Evolutionary conservation across 2,888 invertebrate genomes (phyloP).

Genomic region (Galerucella pusilla): DNA sequence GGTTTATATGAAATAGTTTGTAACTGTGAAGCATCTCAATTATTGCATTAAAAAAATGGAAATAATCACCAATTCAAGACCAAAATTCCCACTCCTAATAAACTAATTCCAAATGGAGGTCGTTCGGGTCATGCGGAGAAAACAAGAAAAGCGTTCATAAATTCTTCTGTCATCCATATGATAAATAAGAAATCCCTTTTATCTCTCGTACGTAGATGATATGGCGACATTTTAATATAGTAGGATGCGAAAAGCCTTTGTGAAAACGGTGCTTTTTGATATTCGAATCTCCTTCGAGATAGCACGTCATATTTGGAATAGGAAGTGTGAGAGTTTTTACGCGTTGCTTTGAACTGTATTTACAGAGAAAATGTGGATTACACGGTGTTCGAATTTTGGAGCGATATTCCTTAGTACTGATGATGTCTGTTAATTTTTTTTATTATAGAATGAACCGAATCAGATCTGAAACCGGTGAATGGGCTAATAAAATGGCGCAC

Average conservation of each 20-base stretch:
- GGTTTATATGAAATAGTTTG: no score
- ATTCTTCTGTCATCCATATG: slow-evolving; percentile 56
- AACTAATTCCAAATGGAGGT: no score
- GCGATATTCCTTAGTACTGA: neutral
- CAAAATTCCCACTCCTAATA: no score
- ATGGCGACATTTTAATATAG: slow-evolving; percentile 50
- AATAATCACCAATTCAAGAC: no score
- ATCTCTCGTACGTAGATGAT: slow-evolving; percentile 46
- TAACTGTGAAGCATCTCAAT: no score
- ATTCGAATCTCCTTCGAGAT: slow-evolving; percentile 45
- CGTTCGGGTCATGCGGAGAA: slow-evolving; percentile 41
- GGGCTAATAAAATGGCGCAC: no score
- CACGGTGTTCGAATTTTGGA: slow-evolving; percentile 24
- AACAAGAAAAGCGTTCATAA: slow-evolving; percentile 51
- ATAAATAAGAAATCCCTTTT: slow-evolving; percentile 57
- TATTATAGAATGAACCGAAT: no score
- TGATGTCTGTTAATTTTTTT: no score
- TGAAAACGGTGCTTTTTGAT: slow-evolving; percentile 46
- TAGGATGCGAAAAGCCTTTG: slow-evolving; percentile 43
- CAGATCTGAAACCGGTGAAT: no score
- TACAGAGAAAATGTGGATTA: slow-evolving; percentile 25
- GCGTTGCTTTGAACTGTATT: slow-evolving; percentile 27
- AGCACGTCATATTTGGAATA: slow-evolving; percentile 41
- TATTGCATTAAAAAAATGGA: no score
- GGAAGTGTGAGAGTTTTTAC: slow-evolving; percentile 35